A percentile compares a stretch with the other conserved stretches of the same genome.
phyloP scores from a whole-genome alignment of 1,140 invertebrate genomes.

The Pogonomyrmex barbatus region DNA sequence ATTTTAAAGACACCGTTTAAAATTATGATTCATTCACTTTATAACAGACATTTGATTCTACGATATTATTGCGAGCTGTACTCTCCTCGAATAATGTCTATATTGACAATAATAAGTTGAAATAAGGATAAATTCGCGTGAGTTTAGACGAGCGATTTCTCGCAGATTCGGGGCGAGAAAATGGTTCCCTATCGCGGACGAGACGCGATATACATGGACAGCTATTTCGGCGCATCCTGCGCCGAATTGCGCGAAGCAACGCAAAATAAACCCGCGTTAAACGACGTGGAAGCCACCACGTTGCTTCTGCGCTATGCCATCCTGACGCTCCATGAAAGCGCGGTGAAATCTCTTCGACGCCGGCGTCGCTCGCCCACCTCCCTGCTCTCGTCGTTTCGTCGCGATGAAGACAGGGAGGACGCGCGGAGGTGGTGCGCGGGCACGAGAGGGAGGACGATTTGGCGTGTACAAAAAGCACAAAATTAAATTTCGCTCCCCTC shows the following conservation, averaged over 20 bases:
- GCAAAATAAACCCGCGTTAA: constrained; percentile 56
- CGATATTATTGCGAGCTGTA: neutral
- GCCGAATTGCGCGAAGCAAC: constrained; percentile 38
- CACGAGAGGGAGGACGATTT: constrained; percentile 77
- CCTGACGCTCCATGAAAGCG: constrained; percentile 64
- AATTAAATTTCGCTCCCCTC: constrained; percentile 85
- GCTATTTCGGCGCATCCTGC: neutral
- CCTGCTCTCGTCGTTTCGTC: constrained; percentile 71
- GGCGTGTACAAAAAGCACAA: constrained; percentile 85
- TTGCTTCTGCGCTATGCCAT: constrained; percentile 61
- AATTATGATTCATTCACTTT: neutral
- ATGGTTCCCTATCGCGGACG: neutral
- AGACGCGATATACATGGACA: constrained; percentile 7
- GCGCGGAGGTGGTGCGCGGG: constrained; percentile 59
- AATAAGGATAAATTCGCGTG: constrained; percentile 8
- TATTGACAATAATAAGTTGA: neutral
- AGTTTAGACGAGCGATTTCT: neutral
- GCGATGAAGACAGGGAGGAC: constrained; percentile 64
- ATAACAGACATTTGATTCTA: neutral
- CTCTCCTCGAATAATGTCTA: no score
- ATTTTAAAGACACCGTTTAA: constrained; percentile 7
- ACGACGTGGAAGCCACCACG: constrained; percentile 58
- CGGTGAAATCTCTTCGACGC: constrained; percentile 72
- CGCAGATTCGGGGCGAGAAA: neutral
- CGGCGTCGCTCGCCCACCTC: constrained; percentile 72